Evolutionary conservation across 2,113 vertebrate species (phyloP).

Genomic region (Dicaeum eximium): DNA sequence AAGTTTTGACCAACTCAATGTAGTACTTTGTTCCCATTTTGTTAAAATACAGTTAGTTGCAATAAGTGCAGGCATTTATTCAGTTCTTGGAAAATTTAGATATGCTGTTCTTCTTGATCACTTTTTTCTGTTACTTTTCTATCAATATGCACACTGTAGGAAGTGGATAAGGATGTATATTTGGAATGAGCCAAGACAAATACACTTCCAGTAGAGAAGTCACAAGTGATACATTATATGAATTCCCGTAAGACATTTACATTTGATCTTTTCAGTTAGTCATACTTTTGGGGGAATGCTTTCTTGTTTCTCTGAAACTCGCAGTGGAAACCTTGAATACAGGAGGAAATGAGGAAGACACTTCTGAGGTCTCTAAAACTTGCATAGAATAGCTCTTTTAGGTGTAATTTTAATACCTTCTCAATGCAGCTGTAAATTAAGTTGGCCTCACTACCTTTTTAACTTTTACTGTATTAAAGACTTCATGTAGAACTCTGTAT

Average conservation of each 20-base stretch:
- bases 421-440: not conserved
- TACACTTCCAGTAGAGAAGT: not conserved
- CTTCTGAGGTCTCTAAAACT: not conserved
- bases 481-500: not conserved
- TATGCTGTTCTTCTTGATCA: not conserved
- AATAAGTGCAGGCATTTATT: not conserved
- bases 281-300: not conserved
- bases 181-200: not conserved
- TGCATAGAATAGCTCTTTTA: not conserved
- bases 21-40: not conserved
- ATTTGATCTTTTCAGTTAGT: conserved; percentile 22
- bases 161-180: not conserved
- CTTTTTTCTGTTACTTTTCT: not conserved
- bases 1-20: not conserved
- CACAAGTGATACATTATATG: not conserved
- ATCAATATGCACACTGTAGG: not conserved
- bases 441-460: not conserved
- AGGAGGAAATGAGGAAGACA: not conserved
- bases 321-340: not conserved
- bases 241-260: not conserved
- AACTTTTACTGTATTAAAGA: not conserved
- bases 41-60: not conserved
- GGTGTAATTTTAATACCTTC: not conserved
- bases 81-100: not conserved
- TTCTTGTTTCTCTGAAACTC: not conserved